These are phyloP conservation scores for Rhagophthalmus giganteus DNA, from an alignment of 2,888 invertebrate species.

Conservation along the genomic window DNA sequence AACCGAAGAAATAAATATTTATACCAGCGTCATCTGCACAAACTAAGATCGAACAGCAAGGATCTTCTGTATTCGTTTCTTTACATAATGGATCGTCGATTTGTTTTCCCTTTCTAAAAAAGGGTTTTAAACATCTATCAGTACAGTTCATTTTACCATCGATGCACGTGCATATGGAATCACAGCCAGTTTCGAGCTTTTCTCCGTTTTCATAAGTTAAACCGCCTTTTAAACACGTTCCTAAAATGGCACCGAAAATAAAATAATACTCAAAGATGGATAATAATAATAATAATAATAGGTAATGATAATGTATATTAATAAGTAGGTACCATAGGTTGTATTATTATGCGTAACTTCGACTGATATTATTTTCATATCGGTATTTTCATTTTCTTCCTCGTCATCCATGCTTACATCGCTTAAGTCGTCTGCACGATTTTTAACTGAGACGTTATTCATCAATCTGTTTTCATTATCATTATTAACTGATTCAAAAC, in stretches of 20 bases:
- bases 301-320: not conserved
- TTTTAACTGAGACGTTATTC: slow-evolving; percentile 34
- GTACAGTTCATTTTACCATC: slow-evolving; percentile 74
- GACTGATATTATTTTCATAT: slow-evolving; percentile 19
- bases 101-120: slow-evolving; percentile 68
- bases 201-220: slow-evolving; percentile 66
- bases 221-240: slow-evolving; percentile 51
- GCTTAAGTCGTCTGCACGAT: slow-evolving; percentile 65
- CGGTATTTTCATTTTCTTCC: slow-evolving; percentile 57
- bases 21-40: slow-evolving; percentile 67
- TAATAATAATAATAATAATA: too few relatives aligned
- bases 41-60: slow-evolving; percentile 70
- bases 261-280: not conserved
- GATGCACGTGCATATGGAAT: slow-evolving; percentile 74
- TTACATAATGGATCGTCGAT: slow-evolving; percentile 72
- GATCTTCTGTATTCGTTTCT: slow-evolving; percentile 69
- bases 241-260: slow-evolving; percentile 15
- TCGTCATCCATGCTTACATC: slow-evolving; percentile 76
- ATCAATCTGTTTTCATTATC: slow-evolving; percentile 42
- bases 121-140: slow-evolving; percentile 68
- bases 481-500: slow-evolving; percentile 46
- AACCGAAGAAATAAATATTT: too few relatives aligned
- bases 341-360: slow-evolving; percentile 10
- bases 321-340: slow-evolving; percentile 5
- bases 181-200: slow-evolving; percentile 72